Conservation (phyloP, 2,113 vertebrate genomes). For the Elephas maximus region DNA sequence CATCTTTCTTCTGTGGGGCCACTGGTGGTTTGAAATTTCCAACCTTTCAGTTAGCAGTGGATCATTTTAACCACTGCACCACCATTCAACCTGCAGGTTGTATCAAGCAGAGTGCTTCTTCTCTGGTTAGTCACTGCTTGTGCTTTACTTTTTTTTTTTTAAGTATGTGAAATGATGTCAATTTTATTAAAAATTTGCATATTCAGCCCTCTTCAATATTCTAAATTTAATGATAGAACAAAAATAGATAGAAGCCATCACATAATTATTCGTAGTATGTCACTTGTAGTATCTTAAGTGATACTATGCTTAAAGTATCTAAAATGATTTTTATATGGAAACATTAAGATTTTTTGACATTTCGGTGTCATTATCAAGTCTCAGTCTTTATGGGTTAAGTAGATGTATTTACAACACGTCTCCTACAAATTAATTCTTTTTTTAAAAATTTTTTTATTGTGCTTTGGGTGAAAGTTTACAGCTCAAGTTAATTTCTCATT, state of each 20-base stretch:
- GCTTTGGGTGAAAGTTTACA: too few species aligned
- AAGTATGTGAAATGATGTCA: background rate
- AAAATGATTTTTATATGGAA: conserved; percentile 21
- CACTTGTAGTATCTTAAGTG: background rate
- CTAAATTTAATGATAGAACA: conserved; percentile 10
- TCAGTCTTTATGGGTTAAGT: background rate
- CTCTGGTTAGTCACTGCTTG: background rate
- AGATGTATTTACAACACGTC: too few species aligned
- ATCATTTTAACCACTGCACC: too few species aligned
- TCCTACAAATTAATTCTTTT: too few species aligned
- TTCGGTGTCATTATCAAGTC: conserved; percentile 13
- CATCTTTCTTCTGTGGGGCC: too few species aligned
- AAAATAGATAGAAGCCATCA: conserved; percentile 3
- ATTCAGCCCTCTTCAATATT: background rate
- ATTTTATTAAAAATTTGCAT: conserved; percentile 61
- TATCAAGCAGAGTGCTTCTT: background rate
- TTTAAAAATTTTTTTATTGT: too few species aligned
- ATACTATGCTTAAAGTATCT: background rate
- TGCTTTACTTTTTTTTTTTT: too few species aligned
- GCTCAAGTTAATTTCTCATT: too few species aligned
- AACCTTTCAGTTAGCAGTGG: too few species aligned
- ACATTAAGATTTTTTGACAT: background rate
- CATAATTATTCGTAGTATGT: background rate
- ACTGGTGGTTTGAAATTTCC: too few species aligned
- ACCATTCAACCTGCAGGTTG: too few species aligned